Evolutionary conservation across 2,888 invertebrate species (phyloP).

Genomic region (Myathropa florea): DNA sequence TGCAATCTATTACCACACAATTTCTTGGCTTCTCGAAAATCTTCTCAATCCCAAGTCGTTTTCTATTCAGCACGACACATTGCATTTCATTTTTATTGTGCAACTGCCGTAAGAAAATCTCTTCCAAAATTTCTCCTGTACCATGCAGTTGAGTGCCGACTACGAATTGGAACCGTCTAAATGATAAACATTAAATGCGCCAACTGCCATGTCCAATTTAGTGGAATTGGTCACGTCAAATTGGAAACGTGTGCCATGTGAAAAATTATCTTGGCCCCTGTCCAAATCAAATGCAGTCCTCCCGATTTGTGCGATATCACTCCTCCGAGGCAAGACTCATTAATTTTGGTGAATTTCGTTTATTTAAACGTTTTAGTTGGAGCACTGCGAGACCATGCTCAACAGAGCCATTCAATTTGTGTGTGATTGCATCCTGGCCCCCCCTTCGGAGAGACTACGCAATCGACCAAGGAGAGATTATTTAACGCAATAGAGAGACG

Average conservation of each 20-base stretch:
- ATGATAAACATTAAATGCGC: conserved; percentile 56
- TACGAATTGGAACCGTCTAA: not conserved
- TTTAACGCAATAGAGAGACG: conserved; percentile 40
- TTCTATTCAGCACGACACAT: not conserved
- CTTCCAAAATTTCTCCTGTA: not conserved
- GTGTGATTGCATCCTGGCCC: not conserved
- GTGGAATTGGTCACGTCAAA: conserved; percentile 73
- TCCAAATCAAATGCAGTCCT: conserved; percentile 29
- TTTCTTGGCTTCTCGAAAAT: not conserved
- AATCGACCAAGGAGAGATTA: conserved; percentile 11
- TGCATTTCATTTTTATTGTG: not conserved
- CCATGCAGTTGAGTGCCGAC: not conserved
- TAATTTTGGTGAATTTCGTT: conserved; percentile 34
- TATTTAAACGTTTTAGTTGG: conserved; percentile 20
- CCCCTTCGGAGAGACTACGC: not conserved
- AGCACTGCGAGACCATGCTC: too few species aligned
- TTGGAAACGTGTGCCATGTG: conserved; percentile 70
- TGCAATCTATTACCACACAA: too few species aligned
- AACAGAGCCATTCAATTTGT: not conserved
- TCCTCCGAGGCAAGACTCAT: conserved; percentile 11
- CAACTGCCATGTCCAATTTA: conserved; percentile 69
- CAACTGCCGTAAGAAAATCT: not conserved
- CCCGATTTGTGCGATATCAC: not conserved
- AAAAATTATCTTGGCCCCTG: conserved; percentile 53
- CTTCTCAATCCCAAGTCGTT: not conserved